Conservation (phyloP, 2,888 invertebrate species). For the Acanthosepion lycidas region DNA sequence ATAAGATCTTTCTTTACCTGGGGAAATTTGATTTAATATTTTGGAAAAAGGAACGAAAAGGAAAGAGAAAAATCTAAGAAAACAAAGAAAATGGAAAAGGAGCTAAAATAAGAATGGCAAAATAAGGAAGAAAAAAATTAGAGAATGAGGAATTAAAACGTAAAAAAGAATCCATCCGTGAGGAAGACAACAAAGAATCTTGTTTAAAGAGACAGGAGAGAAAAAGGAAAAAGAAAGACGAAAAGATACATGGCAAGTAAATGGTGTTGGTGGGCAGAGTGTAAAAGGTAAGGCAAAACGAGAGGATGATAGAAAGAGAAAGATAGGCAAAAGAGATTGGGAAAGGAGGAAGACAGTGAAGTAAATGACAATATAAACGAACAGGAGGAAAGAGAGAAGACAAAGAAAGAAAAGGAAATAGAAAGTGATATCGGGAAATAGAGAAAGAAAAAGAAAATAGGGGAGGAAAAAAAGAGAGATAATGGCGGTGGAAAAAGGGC, state of each 20-base stretch:
- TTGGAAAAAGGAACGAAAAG: background rate
- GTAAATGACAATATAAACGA: background rate
- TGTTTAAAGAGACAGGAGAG: background rate
- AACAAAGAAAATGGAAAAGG: background rate
- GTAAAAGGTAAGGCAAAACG: background rate
- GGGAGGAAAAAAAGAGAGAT: background rate
- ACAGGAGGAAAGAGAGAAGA: background rate
- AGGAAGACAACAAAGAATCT: no score
- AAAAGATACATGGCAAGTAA: background rate
- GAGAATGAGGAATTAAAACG: no score
- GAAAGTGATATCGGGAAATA: background rate
- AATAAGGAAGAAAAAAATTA: background rate
- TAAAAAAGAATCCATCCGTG: no score
- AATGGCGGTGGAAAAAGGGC: background rate
- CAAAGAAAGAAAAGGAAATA: background rate
- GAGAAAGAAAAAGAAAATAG: background rate
- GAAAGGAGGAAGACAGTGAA: background rate
- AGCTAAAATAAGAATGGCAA: background rate
- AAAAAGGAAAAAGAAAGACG: background rate
- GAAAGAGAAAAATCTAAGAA: background rate
- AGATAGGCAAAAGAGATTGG: background rate
- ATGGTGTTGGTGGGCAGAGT: background rate
- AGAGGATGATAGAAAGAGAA: background rate
- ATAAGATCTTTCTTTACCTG: background rate
- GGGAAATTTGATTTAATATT: constrained; percentile 33